Evolutionary conservation across 2,113 vertebrate genomes (phyloP), one percentile per base, ranked within the genome.

Genomic region (rabbit (Oryctolagus cuniculus)): DNA sequence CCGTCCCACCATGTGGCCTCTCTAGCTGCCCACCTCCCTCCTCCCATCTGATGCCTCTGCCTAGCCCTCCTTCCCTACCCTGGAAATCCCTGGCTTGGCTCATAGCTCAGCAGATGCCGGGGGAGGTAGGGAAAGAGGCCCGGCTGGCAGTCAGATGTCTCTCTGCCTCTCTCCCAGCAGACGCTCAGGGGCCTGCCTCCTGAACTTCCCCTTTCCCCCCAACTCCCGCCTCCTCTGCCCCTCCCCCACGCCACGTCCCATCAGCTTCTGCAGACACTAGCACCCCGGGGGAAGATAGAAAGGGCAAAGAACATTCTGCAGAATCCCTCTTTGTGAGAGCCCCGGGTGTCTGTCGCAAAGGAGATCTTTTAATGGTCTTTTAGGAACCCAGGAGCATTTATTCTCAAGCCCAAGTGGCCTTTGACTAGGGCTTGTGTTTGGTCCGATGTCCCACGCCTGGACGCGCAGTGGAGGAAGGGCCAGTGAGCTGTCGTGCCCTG

Each of bases 131-230:
- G 64, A 66, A 72, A 36, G 12, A 67, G 64, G 24, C 1, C 24
- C 27, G 29, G 36, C 79, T 89, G 38, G 44, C 2, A 24, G 73
- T 69, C 38, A 17, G 31, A 25, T 6, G 5, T 12, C 36, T 95
- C 31, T 87, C 61, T 82, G 15, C 84, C 72, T 49, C 74, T 74
- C 74, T 49, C 74, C 64, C 0, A 3, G 24, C 64, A 34, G 61
- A 31, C 58, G 80, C 24, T 55, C 10, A 1, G 75, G 70, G 66
- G 64, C n/a, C 72, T 87, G 22, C 49, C 70, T 87, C 82, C 31
- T n/a, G 72, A 31, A 91, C 97, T 97, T 97, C 97, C 96, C 36
- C 95, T 97, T 97, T 95, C 78, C 29, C 29, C 64, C 44, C 74
- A 44, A 51, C 82, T 66, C 51, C 79, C 49, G 82, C 73, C 69